Evolutionary conservation across 2,113 vertebrate genomes (phyloP), one percentile per base, ranked within the genome.

Genomic region (Arothron firmamentum): DNA sequence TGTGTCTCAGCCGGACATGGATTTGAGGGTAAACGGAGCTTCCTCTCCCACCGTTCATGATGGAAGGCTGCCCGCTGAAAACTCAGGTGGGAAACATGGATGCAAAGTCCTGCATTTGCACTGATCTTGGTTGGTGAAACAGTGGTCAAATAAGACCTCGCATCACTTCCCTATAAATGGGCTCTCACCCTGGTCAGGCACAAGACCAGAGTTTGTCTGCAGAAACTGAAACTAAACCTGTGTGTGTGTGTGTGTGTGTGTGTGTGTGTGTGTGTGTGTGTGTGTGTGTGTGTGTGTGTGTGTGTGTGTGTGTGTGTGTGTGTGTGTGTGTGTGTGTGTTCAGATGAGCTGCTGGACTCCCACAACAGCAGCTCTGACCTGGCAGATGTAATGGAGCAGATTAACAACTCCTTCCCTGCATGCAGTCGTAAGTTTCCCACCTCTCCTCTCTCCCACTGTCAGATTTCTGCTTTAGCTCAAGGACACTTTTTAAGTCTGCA

Each of bases 311-410:
- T 69, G 59, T 82, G 51, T 74, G 54, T 72, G 62, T 63, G 53
- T 68, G 55, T 62, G 43, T 65, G 53, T 76, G 56, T 65, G 62
- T 63, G 53, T 69, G 59, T 82, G 51, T 74, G 54, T 72, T 78
- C 91, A 84, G 96, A 94, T 80, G 94, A 95, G 79, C 84, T 95
- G 85, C 85, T 96, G 84, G 89, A 88, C 67, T 91, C 93, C 59
- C 91, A 89, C 31, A 90, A 91, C 88, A 93, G 92, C 86, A 93
- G 85, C 90, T 92, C 94, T 51, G 94, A 96, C 89, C 91, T 98
- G 86, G 92, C 93, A 14, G 94, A 96, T 80, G 92, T 98, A 81
- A 94, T 97, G 96, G 97, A 98, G 84, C 94, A 96, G 90, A 95
- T 97, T 89, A 96, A 95, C 90, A 96, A 90, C 86, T 93, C 93